A percentile compares a stretch with the other conserved stretches of the same genome.
Conservation (phyloP, 2,888 invertebrate genomes). For the Julus scanicus region DNA sequence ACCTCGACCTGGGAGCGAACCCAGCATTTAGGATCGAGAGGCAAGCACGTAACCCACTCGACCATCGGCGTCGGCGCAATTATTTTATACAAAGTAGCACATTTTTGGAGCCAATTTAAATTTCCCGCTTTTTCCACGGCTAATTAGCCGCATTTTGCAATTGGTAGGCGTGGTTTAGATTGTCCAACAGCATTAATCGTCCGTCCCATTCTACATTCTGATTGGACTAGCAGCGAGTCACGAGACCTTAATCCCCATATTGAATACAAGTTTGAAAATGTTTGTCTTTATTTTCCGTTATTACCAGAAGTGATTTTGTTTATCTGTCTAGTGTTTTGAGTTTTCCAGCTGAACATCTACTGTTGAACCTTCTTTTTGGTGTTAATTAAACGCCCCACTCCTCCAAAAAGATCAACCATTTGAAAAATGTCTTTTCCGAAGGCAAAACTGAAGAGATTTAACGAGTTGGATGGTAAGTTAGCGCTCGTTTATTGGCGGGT, state of each 20-base stretch:
- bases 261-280: neutral
- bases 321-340: neutral
- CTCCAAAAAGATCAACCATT: neutral
- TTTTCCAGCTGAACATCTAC: no score
- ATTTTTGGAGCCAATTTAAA: no score
- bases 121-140: no score
- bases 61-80: no score
- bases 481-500: neutral
- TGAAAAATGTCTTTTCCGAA: slow-evolving; percentile 48
- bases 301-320: neutral
- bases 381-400: neutral
- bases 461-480: slow-evolving; percentile 49
- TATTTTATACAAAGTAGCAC: no score
- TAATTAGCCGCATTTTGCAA: no score
- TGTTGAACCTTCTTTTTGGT: neutral
- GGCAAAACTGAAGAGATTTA: slow-evolving; percentile 51
- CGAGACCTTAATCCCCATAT: neutral
- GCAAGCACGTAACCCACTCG: no score
- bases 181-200: neutral
- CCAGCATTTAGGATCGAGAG: no score
- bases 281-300: neutral
- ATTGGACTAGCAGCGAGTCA: neutral
- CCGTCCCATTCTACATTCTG: neutral
- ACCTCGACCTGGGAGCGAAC: no score
- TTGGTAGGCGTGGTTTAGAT: neutral